phyloP scores from a whole-genome alignment of 2,888 invertebrate genomes.

The Athrips mouffetella region DNA sequence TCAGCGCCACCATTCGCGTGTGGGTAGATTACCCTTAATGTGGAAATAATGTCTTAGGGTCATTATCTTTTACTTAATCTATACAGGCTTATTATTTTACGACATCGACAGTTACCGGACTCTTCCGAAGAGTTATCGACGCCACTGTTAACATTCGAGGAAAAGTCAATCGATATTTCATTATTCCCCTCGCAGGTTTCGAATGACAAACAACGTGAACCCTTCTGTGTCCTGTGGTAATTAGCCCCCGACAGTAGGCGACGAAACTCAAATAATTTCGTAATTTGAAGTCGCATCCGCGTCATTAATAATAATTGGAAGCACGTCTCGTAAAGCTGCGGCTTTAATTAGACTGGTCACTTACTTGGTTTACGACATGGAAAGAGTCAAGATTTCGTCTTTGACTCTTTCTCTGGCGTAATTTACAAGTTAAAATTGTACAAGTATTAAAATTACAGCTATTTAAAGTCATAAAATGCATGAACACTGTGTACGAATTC shows the following conservation, averaged over 20 bases:
- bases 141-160: constrained; percentile 24
- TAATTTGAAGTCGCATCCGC: constrained; percentile 54
- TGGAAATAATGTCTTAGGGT: constrained; percentile 62
- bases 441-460: background rate
- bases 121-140: constrained; percentile 18
- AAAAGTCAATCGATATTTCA: constrained; percentile 48
- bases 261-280: constrained; percentile 50
- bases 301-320: constrained; percentile 31
- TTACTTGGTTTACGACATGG: background rate
- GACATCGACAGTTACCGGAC: constrained; percentile 26
- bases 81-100: constrained; percentile 46
- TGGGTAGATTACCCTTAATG: constrained; percentile 50
- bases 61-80: constrained; percentile 69
- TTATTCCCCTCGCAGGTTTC: constrained; percentile 53
- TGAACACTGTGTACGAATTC: background rate
- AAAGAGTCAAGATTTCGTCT: background rate
- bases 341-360: constrained; percentile 9
- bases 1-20: constrained; percentile 47
- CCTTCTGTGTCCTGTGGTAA: constrained; percentile 34
- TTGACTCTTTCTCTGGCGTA: no score
- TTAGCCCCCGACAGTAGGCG: constrained; percentile 36
- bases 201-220: constrained; percentile 44
- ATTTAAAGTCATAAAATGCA: background rate
- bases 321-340: constrained; percentile 22
- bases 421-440: background rate